These are phyloP conservation scores for Mimas tiliae DNA, from an alignment of 2,888 invertebrate genomes.

Conservation along the genomic window DNA sequence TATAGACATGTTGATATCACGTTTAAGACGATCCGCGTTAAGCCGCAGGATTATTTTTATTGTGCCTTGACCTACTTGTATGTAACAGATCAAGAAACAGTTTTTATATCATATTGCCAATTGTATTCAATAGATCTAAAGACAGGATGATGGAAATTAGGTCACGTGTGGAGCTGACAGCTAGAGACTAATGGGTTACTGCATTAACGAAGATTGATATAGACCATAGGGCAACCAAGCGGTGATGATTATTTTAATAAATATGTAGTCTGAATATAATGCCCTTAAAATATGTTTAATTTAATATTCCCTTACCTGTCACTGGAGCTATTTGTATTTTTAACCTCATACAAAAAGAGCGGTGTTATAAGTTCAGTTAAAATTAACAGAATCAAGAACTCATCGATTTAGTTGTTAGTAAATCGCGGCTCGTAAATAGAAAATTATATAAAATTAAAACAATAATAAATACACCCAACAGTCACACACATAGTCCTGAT, in stretches of 20 bases:
- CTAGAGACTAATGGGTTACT: constrained; percentile 5
- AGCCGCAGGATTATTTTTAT: constrained; percentile 16
- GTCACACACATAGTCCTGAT: no score
- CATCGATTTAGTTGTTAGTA: no score
- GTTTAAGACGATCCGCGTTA: constrained; percentile 3
- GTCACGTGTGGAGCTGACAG: constrained; percentile 15
- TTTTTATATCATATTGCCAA: constrained; percentile 18
- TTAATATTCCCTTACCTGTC: no score
- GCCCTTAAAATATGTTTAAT: no score
- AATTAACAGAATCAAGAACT: no score
- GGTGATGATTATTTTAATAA: background rate
- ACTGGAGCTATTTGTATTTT: no score
- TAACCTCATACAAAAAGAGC: no score
- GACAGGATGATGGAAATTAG: constrained; percentile 22
- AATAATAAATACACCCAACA: no score
- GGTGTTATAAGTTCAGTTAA: no score
- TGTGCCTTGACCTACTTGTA: constrained; percentile 1
- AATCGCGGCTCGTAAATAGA: no score
- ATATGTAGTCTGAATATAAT: no score
- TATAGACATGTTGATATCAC: background rate
- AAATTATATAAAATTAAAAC: no score
- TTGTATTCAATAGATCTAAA: constrained; percentile 15
- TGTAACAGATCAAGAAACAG: background rate
- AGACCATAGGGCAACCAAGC: background rate
- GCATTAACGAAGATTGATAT: constrained; percentile 6